phyloP scores from a whole-genome alignment of 1,140 invertebrate species.

The Metopolophium dirhodum region DNA sequence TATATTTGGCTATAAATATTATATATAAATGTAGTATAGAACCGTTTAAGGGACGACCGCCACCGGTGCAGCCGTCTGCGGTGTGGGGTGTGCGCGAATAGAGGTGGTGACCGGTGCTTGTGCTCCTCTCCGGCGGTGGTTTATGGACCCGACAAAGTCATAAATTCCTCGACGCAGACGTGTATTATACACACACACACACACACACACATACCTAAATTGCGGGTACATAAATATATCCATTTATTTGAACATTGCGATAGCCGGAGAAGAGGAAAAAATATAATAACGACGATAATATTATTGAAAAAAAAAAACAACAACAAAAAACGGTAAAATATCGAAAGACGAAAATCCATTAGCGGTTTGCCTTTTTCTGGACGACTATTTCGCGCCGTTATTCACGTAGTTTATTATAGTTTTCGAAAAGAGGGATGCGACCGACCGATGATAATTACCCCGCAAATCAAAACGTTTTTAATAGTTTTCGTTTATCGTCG shows the following conservation, averaged over 20 bases:
- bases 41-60: background rate
- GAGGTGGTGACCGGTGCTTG: conserved; percentile 12
- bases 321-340: conserved; percentile 16
- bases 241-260: background rate
- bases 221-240: conserved; percentile 3
- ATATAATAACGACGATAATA: background rate
- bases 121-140: conserved; percentile 24
- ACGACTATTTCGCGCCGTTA: conserved; percentile 36
- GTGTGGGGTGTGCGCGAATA: background rate
- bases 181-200: background rate
- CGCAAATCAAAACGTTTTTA: background rate
- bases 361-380: conserved; percentile 13
- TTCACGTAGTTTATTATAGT: conserved; percentile 17
- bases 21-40: background rate
- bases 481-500: background rate
- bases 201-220: background rate
- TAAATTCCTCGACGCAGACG: conserved; percentile 36
- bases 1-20: background rate
- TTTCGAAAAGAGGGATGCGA: background rate
- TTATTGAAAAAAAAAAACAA: background rate
- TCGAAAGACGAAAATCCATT: conserved; percentile 47
- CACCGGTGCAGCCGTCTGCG: background rate
- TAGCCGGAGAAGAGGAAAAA: background rate
- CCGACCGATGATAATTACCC: background rate
- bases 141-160: conserved; percentile 38